Conservation (phyloP, 2,888 invertebrate species). For the Sycophila texana region DNA sequence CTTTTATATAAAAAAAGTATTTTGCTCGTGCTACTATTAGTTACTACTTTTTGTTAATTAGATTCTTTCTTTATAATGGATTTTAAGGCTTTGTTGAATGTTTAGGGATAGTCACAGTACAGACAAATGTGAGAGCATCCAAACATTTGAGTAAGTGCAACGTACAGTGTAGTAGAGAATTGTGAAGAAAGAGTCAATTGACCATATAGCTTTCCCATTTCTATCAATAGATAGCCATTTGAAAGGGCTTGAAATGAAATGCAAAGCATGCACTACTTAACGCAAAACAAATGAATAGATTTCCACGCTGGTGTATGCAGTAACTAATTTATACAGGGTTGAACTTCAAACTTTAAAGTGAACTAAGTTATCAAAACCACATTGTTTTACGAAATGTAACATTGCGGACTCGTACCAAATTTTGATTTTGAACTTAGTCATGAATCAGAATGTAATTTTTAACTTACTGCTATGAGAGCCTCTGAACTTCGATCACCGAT, state of each 20-base stretch:
- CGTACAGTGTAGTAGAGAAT: background rate
- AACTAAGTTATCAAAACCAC: background rate
- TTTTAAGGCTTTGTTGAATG: too few relatives aligned
- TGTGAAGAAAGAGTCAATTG: conserved; percentile 19
- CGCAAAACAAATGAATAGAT: conserved; percentile 12
- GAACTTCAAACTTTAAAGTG: conserved; percentile 41
- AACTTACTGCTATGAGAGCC: too few relatives aligned
- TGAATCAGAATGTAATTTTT: background rate
- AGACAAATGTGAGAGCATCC: too few relatives aligned
- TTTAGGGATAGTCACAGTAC: too few relatives aligned
- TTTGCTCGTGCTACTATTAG: too few relatives aligned
- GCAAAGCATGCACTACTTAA: conserved; percentile 54
- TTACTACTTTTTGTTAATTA: too few relatives aligned
- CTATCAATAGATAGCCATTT: conserved; percentile 10
- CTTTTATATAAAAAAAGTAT: too few relatives aligned
- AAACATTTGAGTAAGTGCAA: background rate
- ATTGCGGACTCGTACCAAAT: background rate
- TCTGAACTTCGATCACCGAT: too few relatives aligned
- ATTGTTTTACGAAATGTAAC: background rate
- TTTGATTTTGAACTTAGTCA: conserved; percentile 1
- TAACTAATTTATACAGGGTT: conserved; percentile 35
- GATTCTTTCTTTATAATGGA: too few relatives aligned
- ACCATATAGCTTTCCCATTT: background rate
- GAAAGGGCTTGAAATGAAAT: conserved; percentile 51
- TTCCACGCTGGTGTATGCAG: conserved; percentile 14